phyloP scores from a whole-genome alignment of 1,140 invertebrate genomes.

The Bombus affinis region DNA sequence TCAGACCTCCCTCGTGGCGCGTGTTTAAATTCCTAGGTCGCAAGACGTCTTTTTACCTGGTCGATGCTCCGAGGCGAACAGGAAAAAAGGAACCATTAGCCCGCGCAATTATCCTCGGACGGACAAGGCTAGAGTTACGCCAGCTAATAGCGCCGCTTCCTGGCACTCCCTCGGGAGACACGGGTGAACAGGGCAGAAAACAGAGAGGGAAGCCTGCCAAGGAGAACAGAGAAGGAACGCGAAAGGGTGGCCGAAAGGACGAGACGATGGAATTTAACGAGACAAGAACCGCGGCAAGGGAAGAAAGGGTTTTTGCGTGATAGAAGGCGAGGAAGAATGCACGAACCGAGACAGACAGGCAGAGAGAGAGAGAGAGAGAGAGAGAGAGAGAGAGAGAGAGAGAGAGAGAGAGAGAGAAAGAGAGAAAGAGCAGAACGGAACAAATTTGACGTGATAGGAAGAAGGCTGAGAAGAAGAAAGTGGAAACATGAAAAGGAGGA shows the following conservation, averaged over 20 bases:
- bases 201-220: not conserved
- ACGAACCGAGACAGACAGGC: not conserved
- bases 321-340: not conserved
- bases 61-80: constrained; percentile 10
- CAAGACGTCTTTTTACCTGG: constrained; percentile 44
- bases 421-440: not conserved
- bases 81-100: constrained; percentile 75
- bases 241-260: not conserved
- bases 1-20: constrained; percentile 3
- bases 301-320: constrained; percentile 16
- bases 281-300: not conserved
- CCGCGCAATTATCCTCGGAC: constrained; percentile 77
- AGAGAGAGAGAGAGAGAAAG: not conserved
- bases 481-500: not conserved
- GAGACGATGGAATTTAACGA: constrained; percentile 1
- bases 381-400: not conserved
- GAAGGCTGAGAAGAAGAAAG: too few relatives aligned
- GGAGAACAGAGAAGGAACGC: not conserved
- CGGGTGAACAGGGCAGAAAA: constrained; percentile 4
- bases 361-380: not conserved
- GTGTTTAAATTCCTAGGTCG: constrained; percentile 47
- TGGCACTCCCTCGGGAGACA: constrained; percentile 74
- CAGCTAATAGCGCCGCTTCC: constrained; percentile 77
- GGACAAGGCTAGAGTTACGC: constrained; percentile 73
- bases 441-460: not conserved